Percentiles rank a stretch among this genome's conserved stretches.
phyloP scores from a whole-genome alignment of 2,888 invertebrate genomes.

The Drosophila meridionalis region DNA sequence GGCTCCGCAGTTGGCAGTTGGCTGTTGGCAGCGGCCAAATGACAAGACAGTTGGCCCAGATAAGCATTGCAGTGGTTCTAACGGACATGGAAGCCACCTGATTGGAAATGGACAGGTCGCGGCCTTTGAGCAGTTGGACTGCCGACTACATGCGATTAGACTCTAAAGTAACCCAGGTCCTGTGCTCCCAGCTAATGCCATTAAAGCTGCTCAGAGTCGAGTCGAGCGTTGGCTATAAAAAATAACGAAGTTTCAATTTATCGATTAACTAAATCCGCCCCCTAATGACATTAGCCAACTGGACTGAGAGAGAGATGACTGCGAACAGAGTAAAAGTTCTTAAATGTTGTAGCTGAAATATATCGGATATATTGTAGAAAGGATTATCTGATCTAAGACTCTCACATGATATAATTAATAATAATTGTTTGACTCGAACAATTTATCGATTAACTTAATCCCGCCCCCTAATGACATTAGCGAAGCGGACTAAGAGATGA shows the following conservation, averaged over 20 bases:
- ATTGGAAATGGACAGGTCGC: constrained; percentile 60
- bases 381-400: neutral
- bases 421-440: neutral
- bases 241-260: constrained; percentile 51
- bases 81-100: constrained; percentile 53
- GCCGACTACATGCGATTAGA: constrained; percentile 7
- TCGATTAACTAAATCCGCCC: constrained; percentile 33
- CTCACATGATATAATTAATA: neutral
- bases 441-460: too few species aligned
- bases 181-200: constrained; percentile 1
- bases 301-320: neutral
- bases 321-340: neutral
- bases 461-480: too few species aligned
- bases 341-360: neutral
- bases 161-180: constrained; percentile 30
- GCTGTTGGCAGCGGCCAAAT: constrained; percentile 33
- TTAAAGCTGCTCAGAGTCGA: constrained; percentile 13
- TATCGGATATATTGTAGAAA: neutral
- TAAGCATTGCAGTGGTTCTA: constrained; percentile 53
- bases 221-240: constrained; percentile 38
- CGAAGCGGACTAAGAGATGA: neutral
- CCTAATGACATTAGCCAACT: constrained; percentile 25
- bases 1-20: constrained; percentile 24
- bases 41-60: constrained; percentile 62
- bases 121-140: constrained; percentile 14